These are phyloP conservation scores for Micrasema longulum DNA, from an alignment of 1,140 invertebrate genomes.

Conservation along the genomic window DNA sequence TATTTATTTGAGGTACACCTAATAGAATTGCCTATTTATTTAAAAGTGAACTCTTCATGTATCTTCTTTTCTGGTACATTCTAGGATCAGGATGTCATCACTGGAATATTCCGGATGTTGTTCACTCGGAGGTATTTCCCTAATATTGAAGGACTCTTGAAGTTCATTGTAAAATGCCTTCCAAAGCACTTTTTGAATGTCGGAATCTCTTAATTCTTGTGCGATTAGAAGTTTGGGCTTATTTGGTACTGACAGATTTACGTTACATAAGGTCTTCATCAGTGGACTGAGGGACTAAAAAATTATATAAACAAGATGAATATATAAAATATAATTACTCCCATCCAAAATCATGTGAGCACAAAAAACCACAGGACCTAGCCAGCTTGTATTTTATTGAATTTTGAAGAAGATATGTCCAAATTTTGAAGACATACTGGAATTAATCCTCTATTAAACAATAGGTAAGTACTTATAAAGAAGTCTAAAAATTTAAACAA, in stretches of 20 bases:
- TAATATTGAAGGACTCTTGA: constrained; percentile 35
- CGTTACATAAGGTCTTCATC: constrained; percentile 42
- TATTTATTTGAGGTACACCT: no score
- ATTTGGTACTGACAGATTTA: constrained; percentile 35
- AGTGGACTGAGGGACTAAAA: constrained; percentile 52
- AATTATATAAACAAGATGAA: no score
- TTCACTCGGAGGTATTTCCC: constrained; percentile 26
- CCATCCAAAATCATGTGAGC: no score
- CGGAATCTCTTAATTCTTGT: constrained; percentile 49
- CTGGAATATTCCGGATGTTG: constrained; percentile 50
- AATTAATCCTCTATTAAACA: no score
- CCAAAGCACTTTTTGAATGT: constrained; percentile 46
- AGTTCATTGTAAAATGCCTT: constrained; percentile 47
- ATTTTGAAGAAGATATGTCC: no score
- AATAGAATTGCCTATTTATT: no score
- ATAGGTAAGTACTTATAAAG: no score
- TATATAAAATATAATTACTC: no score
- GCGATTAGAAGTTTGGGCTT: constrained; percentile 46
- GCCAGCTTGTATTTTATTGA: no score
- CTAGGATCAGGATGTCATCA: constrained; percentile 48
- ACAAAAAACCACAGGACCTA: no score
- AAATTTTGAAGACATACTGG: no score
- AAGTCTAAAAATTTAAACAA: no score
- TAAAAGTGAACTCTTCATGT: not conserved
- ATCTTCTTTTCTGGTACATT: constrained; percentile 38